These are phyloP conservation scores for Drosophila ananassae DNA, from an alignment of 1,140 invertebrate genomes.

Conservation along the genomic window DNA sequence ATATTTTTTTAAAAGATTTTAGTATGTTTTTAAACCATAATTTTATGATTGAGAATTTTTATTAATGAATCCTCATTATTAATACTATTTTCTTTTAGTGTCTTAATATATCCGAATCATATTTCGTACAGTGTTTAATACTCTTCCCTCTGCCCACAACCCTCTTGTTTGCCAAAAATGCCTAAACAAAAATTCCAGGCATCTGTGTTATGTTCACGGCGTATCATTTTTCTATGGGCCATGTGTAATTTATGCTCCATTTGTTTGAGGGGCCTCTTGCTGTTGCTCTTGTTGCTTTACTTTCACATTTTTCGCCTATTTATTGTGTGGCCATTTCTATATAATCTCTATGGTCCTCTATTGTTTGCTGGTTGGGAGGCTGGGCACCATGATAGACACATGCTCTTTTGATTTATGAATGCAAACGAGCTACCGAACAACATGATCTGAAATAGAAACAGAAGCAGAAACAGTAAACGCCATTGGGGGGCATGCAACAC, in stretches of 20 bases:
- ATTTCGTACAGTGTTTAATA: background rate
- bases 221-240: constrained; percentile 79
- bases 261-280: constrained; percentile 38
- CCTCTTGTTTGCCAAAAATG: background rate
- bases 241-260: constrained; percentile 81
- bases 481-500: constrained; percentile 22
- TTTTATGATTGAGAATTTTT: too few relatives aligned
- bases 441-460: constrained; percentile 9
- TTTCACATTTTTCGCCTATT: constrained; percentile 70
- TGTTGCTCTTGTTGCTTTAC: constrained; percentile 51
- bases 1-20: too few relatives aligned
- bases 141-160: background rate
- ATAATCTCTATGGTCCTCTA: constrained; percentile 66
- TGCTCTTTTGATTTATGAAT: constrained; percentile 81
- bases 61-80: background rate
- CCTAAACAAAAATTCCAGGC: constrained; percentile 37
- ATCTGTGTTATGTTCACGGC: constrained; percentile 78
- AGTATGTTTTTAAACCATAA: too few relatives aligned
- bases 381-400: constrained; percentile 67
- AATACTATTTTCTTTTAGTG: background rate
- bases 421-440: constrained; percentile 65
- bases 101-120: background rate
- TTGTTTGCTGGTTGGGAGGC: constrained; percentile 56
- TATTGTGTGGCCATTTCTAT: constrained; percentile 75
- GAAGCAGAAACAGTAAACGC: background rate